These are phyloP conservation scores for Sarcophaga rosellei DNA, from an alignment of 2,888 invertebrate genomes.

Conservation along the genomic window DNA sequence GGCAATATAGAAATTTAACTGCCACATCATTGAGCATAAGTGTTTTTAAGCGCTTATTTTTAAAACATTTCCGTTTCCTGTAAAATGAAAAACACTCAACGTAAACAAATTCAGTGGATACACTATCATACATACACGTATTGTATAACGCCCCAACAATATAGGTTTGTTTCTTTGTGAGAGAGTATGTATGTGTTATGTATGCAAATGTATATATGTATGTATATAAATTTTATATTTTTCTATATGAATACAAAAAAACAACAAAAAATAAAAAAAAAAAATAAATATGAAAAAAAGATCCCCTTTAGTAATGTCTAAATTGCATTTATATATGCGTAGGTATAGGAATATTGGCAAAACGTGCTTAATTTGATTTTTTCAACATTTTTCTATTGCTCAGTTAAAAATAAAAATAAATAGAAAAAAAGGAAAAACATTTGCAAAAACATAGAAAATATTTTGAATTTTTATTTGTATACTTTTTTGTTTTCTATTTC, in stretches of 20 bases:
- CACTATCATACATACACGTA: not conserved
- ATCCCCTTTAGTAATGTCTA: slow-evolving; percentile 31
- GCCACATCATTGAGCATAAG: slow-evolving; percentile 68
- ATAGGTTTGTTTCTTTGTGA: not conserved
- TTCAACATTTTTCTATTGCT: slow-evolving; percentile 48
- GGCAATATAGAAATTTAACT: slow-evolving; percentile 55
- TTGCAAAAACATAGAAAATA: not conserved
- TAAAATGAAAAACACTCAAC: slow-evolving; percentile 20
- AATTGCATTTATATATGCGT: slow-evolving; percentile 36
- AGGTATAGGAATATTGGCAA: slow-evolving; percentile 30
- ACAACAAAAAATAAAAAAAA: slow-evolving; percentile 7
- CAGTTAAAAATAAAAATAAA: not conserved
- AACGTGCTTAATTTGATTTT: slow-evolving; percentile 57
- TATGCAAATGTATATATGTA: not conserved
- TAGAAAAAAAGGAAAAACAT: slow-evolving; percentile 6
- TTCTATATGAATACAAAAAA: slow-evolving; percentile 17
- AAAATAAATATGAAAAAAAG: too few species aligned
- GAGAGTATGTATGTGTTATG: not conserved
- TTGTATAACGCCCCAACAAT: slow-evolving; percentile 31
- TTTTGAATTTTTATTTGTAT: not conserved
- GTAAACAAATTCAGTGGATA: not conserved
- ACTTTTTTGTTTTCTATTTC: not conserved
- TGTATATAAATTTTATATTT: slow-evolving; percentile 5
- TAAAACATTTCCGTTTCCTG: slow-evolving; percentile 65
- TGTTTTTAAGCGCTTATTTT: slow-evolving; percentile 64